Conservation (phyloP, 2,797 vertebrate genomes). For the Labeo calbasu region DNA sequence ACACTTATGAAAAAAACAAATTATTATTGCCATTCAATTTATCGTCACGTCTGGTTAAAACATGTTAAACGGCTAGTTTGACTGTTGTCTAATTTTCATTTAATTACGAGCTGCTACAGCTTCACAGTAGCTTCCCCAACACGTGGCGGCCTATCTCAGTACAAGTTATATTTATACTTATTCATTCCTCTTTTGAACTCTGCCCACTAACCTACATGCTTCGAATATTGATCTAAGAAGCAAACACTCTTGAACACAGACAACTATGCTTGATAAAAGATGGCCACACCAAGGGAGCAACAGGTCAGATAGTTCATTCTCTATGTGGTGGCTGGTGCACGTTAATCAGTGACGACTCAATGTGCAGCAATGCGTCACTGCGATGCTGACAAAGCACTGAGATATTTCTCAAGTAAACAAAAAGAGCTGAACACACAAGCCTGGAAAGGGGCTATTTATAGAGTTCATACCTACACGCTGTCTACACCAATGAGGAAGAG, state of each 20-base stretch:
- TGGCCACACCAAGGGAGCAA: neutral
- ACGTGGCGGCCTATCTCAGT: neutral
- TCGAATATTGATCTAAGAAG: conserved; percentile 25
- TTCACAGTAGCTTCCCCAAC: conserved; percentile 3
- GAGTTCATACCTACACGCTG: neutral
- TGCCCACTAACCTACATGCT: conserved; percentile 7
- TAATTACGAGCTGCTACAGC: neutral
- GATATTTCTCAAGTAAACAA: conserved; percentile 58
- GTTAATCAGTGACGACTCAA: conserved; percentile 61
- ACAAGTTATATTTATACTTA: conserved; percentile 11
- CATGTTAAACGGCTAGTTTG: neutral
- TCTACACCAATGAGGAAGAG: conserved; percentile 17
- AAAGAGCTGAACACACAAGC: conserved; percentile 45
- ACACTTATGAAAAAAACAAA: neutral
- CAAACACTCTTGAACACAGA: neutral
- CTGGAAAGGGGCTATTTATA: conserved; percentile 40
- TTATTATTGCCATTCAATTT: neutral
- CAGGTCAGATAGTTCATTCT: neutral
- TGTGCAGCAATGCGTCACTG: conserved; percentile 37
- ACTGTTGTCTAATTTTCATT: neutral
- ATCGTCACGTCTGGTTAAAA: neutral
- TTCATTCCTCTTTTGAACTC: conserved; percentile 19
- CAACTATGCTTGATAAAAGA: conserved; percentile 21
- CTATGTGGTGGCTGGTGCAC: neutral
- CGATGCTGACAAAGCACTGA: conserved; percentile 34